Evolutionary conservation across 2,113 vertebrate genomes (phyloP), one percentile per base, ranked within the genome.

Genomic region (Grammomys surdaster): DNA sequence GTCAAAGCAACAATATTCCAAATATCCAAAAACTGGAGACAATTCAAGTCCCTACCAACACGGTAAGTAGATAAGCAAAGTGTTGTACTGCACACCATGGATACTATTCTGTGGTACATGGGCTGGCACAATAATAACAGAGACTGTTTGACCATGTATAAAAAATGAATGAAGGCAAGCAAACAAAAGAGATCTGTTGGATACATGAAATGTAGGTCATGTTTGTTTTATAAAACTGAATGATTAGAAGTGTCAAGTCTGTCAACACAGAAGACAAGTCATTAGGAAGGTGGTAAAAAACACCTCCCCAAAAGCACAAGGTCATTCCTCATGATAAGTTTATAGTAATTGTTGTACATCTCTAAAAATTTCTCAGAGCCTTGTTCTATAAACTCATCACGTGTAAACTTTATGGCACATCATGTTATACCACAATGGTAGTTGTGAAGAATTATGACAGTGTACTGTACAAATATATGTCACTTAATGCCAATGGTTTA

Each of bases 401-500:
- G 6, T 58, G 36, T 73, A 73, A 40, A 58, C 31, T 56, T 40
- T 40, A 56, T 88, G 69, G 20, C 12, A 88, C 56, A 36, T 7
- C 51, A 56, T 69, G 51, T 58, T 19, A 31, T 31, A 72, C 22
- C 17, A 87, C 10, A 69, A 63, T 84, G 11, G 54, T 58, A 2
- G 40, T 54, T 95, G 82, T 88, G 17, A 63, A 95, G 78, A 24
- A 51, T 65, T 89, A 75, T n/a, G n/a, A 54, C 19, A 87, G 5
- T 1, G 2, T 70, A 69, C 33, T 70, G 5, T 43, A 46, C 28
- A 26, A 80, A 81, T 51, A 90, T 69, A 51, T 22, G 31, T 36
- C 81, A 82, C 43, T 88, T 73, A 89, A 58, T 92, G 48, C 24
- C 65, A 73, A 92, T 87, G 26, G 11, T 91, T 89, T 86, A 24